These are phyloP conservation scores for Lagorchestes hirsutus DNA, from an alignment of 2,797 vertebrate genomes.

Conservation along the genomic window DNA sequence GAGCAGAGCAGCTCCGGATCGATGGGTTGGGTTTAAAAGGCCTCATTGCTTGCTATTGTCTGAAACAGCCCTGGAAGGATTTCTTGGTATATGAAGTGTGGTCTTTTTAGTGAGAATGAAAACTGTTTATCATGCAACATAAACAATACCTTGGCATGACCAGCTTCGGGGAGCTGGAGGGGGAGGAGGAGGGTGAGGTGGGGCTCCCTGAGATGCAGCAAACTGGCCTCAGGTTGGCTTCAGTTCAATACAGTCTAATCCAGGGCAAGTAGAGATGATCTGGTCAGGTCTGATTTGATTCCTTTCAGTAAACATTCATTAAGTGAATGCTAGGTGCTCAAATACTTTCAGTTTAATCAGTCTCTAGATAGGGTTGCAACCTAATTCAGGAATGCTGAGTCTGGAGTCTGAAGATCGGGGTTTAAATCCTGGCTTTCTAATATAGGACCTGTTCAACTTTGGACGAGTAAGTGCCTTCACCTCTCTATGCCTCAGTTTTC, in stretches of 20 bases:
- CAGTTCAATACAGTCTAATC: neutral
- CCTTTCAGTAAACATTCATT: neutral
- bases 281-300: neutral
- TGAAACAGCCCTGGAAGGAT: constrained; percentile 24
- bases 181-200: neutral
- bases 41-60: neutral
- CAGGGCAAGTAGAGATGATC: neutral
- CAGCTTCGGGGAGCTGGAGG: neutral
- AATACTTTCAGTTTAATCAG: neutral
- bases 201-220: neutral
- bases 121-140: neutral
- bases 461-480: neutral
- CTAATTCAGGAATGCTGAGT: neutral
- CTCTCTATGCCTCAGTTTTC: neutral
- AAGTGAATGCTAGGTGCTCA: neutral
- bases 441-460: neutral
- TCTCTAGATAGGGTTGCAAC: neutral
- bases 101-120: constrained; percentile 23
- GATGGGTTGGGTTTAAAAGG: neutral
- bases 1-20: neutral
- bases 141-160: neutral
- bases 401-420: neutral
- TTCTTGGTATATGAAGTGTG: constrained; percentile 19
- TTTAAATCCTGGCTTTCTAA: neutral
- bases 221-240: neutral